Evolutionary conservation across 2,797 vertebrate species (phyloP).

Genomic region (Leptodactylus fallax): DNA sequence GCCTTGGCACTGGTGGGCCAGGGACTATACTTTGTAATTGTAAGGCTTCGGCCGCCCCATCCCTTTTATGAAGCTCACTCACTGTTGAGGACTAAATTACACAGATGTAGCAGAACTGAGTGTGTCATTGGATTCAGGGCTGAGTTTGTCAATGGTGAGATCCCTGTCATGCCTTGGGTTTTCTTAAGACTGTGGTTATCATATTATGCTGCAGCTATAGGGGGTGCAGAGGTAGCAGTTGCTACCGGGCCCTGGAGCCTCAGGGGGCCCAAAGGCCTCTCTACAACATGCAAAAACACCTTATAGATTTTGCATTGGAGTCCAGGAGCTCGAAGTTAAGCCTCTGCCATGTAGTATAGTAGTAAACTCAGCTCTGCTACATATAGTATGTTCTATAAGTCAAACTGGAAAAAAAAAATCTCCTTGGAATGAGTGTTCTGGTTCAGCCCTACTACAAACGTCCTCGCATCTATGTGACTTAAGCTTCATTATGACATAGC

Average conservation of each 20-base stretch:
- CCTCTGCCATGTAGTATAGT: background rate
- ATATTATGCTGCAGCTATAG: background rate
- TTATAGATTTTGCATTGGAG: no score
- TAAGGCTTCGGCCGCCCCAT: background rate
- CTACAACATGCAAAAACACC: no score
- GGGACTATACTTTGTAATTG: no score
- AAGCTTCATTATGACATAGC: conserved; percentile 65
- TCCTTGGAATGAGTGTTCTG: background rate
- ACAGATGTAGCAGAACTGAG: background rate
- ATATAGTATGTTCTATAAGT: background rate
- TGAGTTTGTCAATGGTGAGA: background rate
- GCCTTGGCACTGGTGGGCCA: background rate
- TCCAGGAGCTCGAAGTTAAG: no score
- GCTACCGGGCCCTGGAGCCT: no score
- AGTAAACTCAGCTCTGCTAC: background rate
- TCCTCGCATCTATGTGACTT: conserved; percentile 33
- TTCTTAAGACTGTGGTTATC: background rate
- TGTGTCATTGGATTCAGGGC: background rate
- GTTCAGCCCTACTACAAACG: conserved; percentile 41
- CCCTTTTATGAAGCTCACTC: background rate
- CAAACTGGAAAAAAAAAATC: background rate
- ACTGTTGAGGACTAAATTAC: background rate
- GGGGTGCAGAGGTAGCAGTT: no score
- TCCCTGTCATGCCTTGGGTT: no score
- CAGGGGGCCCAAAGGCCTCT: no score